Conservation (phyloP, 2,113 vertebrate genomes). For the Microtus pennsylvanicus region DNA sequence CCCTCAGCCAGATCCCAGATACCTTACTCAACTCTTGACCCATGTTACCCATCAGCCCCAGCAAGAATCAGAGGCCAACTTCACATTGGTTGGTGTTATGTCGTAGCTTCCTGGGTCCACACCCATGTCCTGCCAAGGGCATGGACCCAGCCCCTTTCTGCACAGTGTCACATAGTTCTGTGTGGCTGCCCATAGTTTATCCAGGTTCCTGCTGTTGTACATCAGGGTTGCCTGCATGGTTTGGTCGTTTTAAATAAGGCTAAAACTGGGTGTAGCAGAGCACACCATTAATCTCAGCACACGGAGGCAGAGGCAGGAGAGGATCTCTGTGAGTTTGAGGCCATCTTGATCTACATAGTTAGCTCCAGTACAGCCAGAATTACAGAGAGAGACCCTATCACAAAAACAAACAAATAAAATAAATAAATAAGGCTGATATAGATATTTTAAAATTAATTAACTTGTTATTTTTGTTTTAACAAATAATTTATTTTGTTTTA, state of each 20-base stretch:
- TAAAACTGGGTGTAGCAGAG: not conserved
- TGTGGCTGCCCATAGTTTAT: not conserved
- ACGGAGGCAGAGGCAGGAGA: not conserved
- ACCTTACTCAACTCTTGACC: not conserved
- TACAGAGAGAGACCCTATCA: not conserved
- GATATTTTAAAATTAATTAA: not conserved
- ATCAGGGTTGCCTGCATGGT: not conserved
- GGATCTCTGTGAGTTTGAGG: not conserved
- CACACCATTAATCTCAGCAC: not conserved
- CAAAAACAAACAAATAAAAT: not conserved
- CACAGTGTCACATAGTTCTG: not conserved
- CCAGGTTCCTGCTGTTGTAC: not conserved
- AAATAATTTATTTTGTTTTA: not conserved
- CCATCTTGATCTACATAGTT: not conserved
- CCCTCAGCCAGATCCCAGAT: not conserved
- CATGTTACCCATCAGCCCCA: not conserved
- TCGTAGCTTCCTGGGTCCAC: not conserved
- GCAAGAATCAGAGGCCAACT: not conserved
- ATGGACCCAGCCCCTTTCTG: not conserved
- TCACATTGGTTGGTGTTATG: not conserved
- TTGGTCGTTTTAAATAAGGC: not conserved
- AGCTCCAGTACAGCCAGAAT: not conserved
- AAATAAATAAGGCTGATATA: not conserved
- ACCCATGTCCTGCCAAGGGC: not conserved
- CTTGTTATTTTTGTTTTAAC: not conserved